Base-by-base conservation (phyloP, 2,797 vertebrate genomes). In the Cetoscarus ocellatus region DNA sequence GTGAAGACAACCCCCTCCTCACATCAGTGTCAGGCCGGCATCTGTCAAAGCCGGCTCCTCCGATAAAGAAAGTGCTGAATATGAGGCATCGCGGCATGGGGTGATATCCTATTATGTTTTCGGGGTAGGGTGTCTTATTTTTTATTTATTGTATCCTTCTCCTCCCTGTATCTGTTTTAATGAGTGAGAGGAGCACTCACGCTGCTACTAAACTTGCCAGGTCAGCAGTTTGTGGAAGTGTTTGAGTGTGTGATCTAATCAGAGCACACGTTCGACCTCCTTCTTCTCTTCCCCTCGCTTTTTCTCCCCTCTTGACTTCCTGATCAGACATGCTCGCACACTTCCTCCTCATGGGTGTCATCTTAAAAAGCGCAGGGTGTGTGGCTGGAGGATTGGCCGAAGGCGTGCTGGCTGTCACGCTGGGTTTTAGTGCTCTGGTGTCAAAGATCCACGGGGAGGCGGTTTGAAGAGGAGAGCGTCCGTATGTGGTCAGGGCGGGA, bases 21-120 rank as follows among this genome's bases (percentile, higher is more conserved):
- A 72, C 52, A 55, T 87, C 85, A 78, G 18, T 79, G 86, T 89
- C 82, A 80, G 62, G 58, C 49, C 43, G 66, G 78, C 77, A 70
- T 87, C 85, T 85, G 84, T 82, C 77, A 77, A 65, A 84, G 77
- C 72, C 64, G 38, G 75, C 73, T 74, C 50, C 71, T 44, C 64
- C n/a, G 61, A 81, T 79, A 85, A 77, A 67, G 73, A 86, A 91
- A 90, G 69, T 85, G 88, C 89, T 92, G 90, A 91, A 87, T 92
- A 71, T 86, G 78, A 90, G 73, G 68, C 70, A 84, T 86, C 80
- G 0, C 74, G 7, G 69, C 61, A 76, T 84, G 86, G 69, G 85
- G 86, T 81, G 80, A 86, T 81, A 90, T 91, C 72, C 86, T 86
- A 87, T 92, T 91, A 93, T 91, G 87, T 91, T 93, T 89, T 77